Conservation (phyloP, 2,888 invertebrate species). For the Caenorhabditis drosophilae region DNA sequence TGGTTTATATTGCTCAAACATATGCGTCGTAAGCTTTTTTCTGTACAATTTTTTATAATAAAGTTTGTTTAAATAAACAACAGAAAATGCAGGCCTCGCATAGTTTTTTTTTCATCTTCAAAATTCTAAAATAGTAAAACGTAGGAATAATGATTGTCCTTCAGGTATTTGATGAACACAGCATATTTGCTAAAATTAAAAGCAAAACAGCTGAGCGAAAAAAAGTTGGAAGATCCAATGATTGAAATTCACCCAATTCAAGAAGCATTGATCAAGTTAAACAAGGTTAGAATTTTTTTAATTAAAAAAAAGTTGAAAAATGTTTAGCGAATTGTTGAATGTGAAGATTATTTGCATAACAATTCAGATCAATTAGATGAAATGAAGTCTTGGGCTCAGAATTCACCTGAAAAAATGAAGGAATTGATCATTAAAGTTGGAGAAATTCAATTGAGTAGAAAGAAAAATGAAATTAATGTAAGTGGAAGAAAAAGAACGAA, state of each 20-base stretch:
- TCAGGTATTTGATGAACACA: slow-evolving; percentile 85
- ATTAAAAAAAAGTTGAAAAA: slow-evolving; percentile 2
- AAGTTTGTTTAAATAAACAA: not conserved
- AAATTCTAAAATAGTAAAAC: not conserved
- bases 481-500: not conserved
- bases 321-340: slow-evolving; percentile 43
- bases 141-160: slow-evolving; percentile 58
- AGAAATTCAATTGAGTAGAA: slow-evolving; percentile 22
- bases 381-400: slow-evolving; percentile 20
- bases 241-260: slow-evolving; percentile 85
- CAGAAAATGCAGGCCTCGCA: not conserved
- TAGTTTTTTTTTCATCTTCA: no score
- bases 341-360: slow-evolving; percentile 36
- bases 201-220: slow-evolving; percentile 74
- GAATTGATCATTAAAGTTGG: slow-evolving; percentile 27
- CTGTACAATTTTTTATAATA: not conserved
- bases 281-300: slow-evolving; percentile 66
- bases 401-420: slow-evolving; percentile 14
- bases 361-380: slow-evolving; percentile 40
- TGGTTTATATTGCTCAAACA: slow-evolving; percentile 42
- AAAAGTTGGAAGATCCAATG: slow-evolving; percentile 73
- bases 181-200: slow-evolving; percentile 85
- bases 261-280: slow-evolving; percentile 81
- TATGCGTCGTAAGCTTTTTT: slow-evolving; percentile 43
- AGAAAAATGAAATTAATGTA: slow-evolving; percentile 3